Conservation (phyloP, 1,140 invertebrate species). For the Drosophila quadrilineata region DNA sequence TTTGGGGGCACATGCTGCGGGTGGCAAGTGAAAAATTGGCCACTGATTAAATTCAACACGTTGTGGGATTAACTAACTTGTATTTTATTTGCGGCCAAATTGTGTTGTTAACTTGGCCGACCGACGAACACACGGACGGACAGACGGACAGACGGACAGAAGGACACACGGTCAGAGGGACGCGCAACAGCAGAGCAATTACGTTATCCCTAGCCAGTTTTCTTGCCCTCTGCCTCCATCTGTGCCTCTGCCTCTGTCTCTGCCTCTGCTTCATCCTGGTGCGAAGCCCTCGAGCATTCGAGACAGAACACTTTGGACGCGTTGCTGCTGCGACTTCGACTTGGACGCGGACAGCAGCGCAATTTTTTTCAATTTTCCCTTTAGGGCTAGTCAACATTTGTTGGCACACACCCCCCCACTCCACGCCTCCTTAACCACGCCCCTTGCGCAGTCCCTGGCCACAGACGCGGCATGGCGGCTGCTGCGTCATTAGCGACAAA, state of each 20-base stretch:
- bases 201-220: slow-evolving; percentile 25
- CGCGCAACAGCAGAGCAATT: slow-evolving; percentile 50
- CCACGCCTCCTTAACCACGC: background rate
- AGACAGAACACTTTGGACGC: slow-evolving; percentile 50
- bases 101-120: slow-evolving; percentile 69
- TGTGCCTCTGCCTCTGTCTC: background rate
- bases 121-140: slow-evolving; percentile 13
- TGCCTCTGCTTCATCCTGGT: background rate
- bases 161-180: background rate
- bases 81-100: slow-evolving; percentile 75
- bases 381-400: slow-evolving; percentile 66
- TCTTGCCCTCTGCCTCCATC: background rate
- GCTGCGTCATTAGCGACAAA: slow-evolving; percentile 62
- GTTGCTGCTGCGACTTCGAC: slow-evolving; percentile 14
- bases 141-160: background rate
- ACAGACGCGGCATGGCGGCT: slow-evolving; percentile 29
- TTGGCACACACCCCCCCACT: slow-evolving; percentile 2
- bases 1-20: slow-evolving; percentile 11
- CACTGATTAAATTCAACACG: slow-evolving; percentile 79
- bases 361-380: slow-evolving; percentile 59
- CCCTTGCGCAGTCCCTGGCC: background rate
- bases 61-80: slow-evolving; percentile 79
- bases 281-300: slow-evolving; percentile 56
- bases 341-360: slow-evolving; percentile 11
- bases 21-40: slow-evolving; percentile 73